Percentiles rank a stretch among this genome's conserved stretches.
Conservation (phyloP, 2,113 vertebrate species). For the Cebidichthys violaceus region DNA sequence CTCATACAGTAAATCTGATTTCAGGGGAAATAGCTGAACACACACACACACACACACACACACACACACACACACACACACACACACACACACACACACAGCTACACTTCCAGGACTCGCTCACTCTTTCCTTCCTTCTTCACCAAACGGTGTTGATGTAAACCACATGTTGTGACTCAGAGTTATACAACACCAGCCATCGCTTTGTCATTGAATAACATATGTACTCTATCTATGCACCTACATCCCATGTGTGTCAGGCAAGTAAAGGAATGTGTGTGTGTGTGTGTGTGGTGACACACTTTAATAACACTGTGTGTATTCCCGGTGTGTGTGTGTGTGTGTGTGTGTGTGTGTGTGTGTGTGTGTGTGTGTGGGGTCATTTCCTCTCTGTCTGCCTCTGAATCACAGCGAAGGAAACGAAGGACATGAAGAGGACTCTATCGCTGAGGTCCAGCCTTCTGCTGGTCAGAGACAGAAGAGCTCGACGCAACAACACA, state of each 20-base stretch:
- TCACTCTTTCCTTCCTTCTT: background rate
- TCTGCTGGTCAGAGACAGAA: background rate
- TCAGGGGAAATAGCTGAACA: slow-evolving; percentile 48
- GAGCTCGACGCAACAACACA: slow-evolving; percentile 14
- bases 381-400: slow-evolving; percentile 69
- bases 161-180: slow-evolving; percentile 46
- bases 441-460: slow-evolving; percentile 58
- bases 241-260: slow-evolving; percentile 3
- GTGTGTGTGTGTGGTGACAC: slow-evolving; percentile 40
- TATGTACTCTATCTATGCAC: background rate
- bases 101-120: slow-evolving; percentile 20
- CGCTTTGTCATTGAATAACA: slow-evolving; percentile 25
- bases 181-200: slow-evolving; percentile 22
- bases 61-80: slow-evolving; percentile 26
- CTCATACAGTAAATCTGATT: slow-evolving; percentile 60
- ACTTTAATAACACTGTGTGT: slow-evolving; percentile 21
- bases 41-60: slow-evolving; percentile 29
- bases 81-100: slow-evolving; percentile 33
- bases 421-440: slow-evolving; percentile 44
- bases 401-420: slow-evolving; percentile 65
- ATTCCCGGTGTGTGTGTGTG: background rate
- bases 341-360: slow-evolving; percentile 13
- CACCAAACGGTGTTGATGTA: slow-evolving; percentile 28
- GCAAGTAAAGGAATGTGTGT: slow-evolving; percentile 28
- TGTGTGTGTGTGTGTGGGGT: slow-evolving; percentile 64